Conservation (phyloP, 2,888 invertebrate genomes). For the Schizotus pectinicornis region DNA sequence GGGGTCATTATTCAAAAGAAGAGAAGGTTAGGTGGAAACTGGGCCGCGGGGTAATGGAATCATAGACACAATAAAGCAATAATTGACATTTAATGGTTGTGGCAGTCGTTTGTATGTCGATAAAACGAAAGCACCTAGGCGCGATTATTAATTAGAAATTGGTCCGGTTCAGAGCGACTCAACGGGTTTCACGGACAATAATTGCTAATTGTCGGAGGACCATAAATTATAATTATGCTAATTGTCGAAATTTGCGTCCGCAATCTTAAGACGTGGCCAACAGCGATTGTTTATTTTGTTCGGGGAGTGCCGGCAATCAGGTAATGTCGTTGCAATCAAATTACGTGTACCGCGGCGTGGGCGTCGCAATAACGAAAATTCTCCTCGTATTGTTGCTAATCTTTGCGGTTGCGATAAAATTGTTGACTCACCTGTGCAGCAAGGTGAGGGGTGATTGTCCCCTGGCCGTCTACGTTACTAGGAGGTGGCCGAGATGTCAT, state of each 20-base stretch:
- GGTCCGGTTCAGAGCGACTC: not conserved
- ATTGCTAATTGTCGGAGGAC: slow-evolving; percentile 2
- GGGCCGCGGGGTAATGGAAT: slow-evolving; percentile 1
- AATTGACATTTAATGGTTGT: slow-evolving; percentile 2
- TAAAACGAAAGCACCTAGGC: not conserved
- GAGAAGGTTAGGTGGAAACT: not conserved
- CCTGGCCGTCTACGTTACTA: slow-evolving; percentile 49
- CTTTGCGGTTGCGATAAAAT: not conserved
- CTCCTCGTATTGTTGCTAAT: not conserved
- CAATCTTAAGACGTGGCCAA: too few relatives aligned
- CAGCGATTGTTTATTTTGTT: too few relatives aligned
- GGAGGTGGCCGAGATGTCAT: slow-evolving; percentile 58
- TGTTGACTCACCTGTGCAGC: slow-evolving; percentile 42
- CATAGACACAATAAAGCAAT: slow-evolving; percentile 2
- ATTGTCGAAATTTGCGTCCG: too few relatives aligned
- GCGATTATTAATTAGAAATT: slow-evolving; percentile 8
- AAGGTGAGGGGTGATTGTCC: slow-evolving; percentile 46
- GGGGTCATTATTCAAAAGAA: not conserved
- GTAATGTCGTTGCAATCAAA: slow-evolving; percentile 13
- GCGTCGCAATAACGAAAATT: slow-evolving; percentile 14
- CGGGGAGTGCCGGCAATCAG: slow-evolving; percentile 20
- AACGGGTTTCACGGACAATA: not conserved
- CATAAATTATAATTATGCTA: not conserved
- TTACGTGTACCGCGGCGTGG: slow-evolving; percentile 4
- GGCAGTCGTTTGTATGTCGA: slow-evolving; percentile 1